Conservation (phyloP, 2,888 invertebrate genomes). For the Polietes domitor region DNA sequence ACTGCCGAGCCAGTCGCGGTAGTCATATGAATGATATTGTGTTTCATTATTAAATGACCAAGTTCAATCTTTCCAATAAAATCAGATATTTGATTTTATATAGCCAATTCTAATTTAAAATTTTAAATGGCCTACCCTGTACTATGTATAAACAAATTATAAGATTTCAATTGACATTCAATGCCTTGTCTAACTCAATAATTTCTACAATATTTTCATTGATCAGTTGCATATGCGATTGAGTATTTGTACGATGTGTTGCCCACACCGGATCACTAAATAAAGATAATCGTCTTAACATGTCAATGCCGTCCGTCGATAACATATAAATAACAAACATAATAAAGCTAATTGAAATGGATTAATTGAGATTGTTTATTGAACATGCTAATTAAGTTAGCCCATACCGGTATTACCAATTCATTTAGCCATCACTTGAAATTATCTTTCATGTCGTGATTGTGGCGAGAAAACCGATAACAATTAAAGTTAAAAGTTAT, state of each 20-base stretch:
- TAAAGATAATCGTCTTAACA: background rate
- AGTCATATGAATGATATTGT: too few relatives aligned
- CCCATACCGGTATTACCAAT: background rate
- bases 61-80: too few relatives aligned
- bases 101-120: too few relatives aligned
- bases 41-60: too few relatives aligned
- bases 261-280: background rate
- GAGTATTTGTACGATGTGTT: background rate
- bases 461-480: background rate
- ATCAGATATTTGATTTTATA: too few relatives aligned
- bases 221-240: background rate
- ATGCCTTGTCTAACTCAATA: too few relatives aligned
- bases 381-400: constrained; percentile 6
- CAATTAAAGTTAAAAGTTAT: too few relatives aligned
- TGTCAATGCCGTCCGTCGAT: background rate
- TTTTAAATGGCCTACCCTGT: too few relatives aligned
- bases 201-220: background rate
- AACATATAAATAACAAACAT: background rate
- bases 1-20: too few relatives aligned
- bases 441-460: background rate
- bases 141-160: too few relatives aligned
- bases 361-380: constrained; percentile 1
- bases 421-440: background rate
- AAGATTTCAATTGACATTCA: background rate
- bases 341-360: background rate